Conservation (phyloP, 2,888 invertebrate species). For the Erebia epiphron region DNA sequence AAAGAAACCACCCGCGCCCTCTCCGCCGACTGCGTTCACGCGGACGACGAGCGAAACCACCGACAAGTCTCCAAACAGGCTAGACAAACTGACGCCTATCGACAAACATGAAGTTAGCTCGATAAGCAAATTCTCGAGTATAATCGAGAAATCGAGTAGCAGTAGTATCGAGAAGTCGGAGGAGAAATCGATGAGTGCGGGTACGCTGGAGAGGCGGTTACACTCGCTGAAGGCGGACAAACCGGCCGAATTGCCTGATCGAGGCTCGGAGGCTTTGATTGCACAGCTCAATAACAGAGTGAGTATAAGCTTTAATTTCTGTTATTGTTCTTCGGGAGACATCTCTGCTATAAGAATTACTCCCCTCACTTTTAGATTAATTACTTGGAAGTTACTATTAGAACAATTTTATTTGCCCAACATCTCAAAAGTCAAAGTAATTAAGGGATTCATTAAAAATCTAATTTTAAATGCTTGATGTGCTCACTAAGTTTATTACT, state of each 20-base stretch:
- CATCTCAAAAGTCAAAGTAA: no score
- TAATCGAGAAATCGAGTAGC: constrained; percentile 40
- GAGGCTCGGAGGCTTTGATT: constrained; percentile 63
- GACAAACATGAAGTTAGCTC: constrained; percentile 41
- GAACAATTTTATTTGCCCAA: no score
- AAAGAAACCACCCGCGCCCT: constrained; percentile 63
- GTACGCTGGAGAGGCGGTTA: constrained; percentile 63
- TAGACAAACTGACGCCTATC: constrained; percentile 33
- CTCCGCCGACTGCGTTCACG: constrained; percentile 45
- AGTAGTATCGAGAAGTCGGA: constrained; percentile 42
- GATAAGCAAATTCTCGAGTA: constrained; percentile 31
- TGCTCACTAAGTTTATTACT: no score
- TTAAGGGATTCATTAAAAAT: no score
- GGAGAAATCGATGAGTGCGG: constrained; percentile 41
- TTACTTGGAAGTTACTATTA: no score
- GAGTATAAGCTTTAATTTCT: constrained; percentile 41
- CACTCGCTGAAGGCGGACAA: constrained; percentile 51
- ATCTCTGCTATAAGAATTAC: no score
- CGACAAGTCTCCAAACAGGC: constrained; percentile 50
- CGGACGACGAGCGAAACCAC: constrained; percentile 38
- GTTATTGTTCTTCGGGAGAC: no score
- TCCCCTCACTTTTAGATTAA: no score
- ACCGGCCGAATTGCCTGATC: constrained; percentile 42
- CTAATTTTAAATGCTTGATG: no score
- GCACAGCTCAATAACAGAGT: constrained; percentile 78